Base-by-base conservation (phyloP, 2,113 vertebrate species). In the Sclerurus mexicanus region DNA sequence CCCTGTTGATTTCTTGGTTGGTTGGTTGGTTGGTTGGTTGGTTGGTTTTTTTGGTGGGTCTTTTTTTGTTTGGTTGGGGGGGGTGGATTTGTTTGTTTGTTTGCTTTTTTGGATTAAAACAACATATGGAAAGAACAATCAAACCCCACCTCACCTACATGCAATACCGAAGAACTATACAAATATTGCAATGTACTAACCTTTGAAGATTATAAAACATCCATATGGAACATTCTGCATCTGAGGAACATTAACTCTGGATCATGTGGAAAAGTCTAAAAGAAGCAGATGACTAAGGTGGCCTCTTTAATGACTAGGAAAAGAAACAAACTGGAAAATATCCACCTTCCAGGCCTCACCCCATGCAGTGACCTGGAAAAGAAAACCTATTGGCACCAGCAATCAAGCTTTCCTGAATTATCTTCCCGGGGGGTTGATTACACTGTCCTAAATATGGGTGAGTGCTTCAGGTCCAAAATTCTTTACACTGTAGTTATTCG, bases 311-410 rank as follows among this genome's bases (percentile, higher is more conserved):
- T 69, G 58, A 83, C 25, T 69, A 73, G 79, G 49, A 93, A 90
- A 90, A 90, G 62, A 80, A 94, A 52, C 37, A 92, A 94, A 97
- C 58, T n/a, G 46, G 59, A 86, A 93, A 95, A 90, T 39, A 80
- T 21, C 33, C 40, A 88, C 63, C 58, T 87, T 74, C 21, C 53
- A 93, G 55, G 39, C 64, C 55, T 88, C 75, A 83, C 44, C 62
- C 71, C 5, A 4, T 66, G 58, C 88, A 85, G 55, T 83, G 88
- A 93, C 75, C 92, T 94, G 79, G 71, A 90, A 97, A 91, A 91
- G n/a, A 87, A 94, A 88, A 56, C 20, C 31, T 47, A 52, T 5
- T 59, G 52, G 56, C 39, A 81, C 30, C 56, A 52, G 81, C 78
- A 94, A 94, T 89, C 93, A 96, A 75, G 47, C 74, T 85, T 85